Conservation (phyloP, 2,888 invertebrate species). For the Oxyscelio sp. region DNA sequence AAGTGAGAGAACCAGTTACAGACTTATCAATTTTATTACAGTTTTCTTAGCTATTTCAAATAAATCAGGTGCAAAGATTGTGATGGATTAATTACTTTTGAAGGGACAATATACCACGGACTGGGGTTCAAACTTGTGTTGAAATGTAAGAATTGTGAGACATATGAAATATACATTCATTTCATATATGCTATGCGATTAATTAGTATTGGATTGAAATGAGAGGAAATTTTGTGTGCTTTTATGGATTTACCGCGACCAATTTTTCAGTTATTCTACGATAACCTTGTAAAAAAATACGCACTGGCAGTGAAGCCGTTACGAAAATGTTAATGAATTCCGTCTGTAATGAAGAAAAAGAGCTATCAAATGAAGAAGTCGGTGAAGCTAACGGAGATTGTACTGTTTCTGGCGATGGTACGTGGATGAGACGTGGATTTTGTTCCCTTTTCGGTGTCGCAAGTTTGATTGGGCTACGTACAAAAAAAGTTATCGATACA, state of each 20-base stretch:
- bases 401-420: too few relatives aligned
- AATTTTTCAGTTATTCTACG: conserved; percentile 70
- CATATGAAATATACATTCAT: conserved; percentile 24
- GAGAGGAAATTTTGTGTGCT: conserved; percentile 68
- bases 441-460: too few relatives aligned
- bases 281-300: conserved; percentile 15
- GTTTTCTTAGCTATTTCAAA: too few relatives aligned
- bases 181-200: too few relatives aligned
- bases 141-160: conserved; percentile 22
- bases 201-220: conserved; percentile 50
- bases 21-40: too few relatives aligned
- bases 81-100: conserved; percentile 9
- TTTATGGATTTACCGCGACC: too few relatives aligned
- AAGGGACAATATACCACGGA: conserved; percentile 13
- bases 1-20: conserved; percentile 27
- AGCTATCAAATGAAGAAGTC: conserved; percentile 22
- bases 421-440: too few relatives aligned
- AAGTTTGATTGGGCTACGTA: too few relatives aligned
- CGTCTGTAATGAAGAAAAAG: conserved; percentile 45
- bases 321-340: conserved; percentile 38
- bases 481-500: too few relatives aligned
- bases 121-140: conserved; percentile 20
- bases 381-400: too few relatives aligned
- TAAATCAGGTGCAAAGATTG: conserved; percentile 21
- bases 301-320: conserved; percentile 43